Conservation (phyloP, 2,113 vertebrate species). For the Alectura lathami region DNA sequence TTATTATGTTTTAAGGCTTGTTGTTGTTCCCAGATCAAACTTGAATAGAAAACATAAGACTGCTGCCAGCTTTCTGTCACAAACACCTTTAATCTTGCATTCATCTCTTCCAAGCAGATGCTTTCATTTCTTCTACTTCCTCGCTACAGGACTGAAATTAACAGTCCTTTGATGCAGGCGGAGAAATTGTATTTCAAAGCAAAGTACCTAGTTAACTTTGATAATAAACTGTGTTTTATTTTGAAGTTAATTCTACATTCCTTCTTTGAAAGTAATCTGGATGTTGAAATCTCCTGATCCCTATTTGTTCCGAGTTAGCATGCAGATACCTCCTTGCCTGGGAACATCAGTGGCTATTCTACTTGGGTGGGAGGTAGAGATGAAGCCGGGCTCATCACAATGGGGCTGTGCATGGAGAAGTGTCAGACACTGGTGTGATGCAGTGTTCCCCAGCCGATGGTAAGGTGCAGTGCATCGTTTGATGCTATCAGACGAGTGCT, state of each 20-base stretch:
- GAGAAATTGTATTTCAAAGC: conserved; percentile 52
- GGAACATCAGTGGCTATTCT: background rate
- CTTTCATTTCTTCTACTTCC: conserved; percentile 14
- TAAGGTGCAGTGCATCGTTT: background rate
- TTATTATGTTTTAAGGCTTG: conserved; percentile 34
- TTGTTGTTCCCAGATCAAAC: conserved; percentile 45
- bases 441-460: background rate
- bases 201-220: conserved; percentile 1
- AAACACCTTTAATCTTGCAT: conserved; percentile 58
- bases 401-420: rapidly evolving
- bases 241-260: background rate
- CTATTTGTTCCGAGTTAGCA: rapidly evolving
- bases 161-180: conserved; percentile 23
- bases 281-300: background rate
- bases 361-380: background rate
- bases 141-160: conserved; percentile 17
- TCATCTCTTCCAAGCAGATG: conserved; percentile 58
- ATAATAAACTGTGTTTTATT: conserved; percentile 23
- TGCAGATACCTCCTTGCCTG: background rate
- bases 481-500: background rate
- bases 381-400: background rate
- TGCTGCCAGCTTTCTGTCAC: conserved; percentile 62
- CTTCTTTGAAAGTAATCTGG: background rate
- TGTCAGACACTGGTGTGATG: rapidly evolving
- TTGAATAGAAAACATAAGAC: conserved; percentile 28